Conservation (phyloP, 2,888 invertebrate genomes). For the Aproaerema taeniolella region DNA sequence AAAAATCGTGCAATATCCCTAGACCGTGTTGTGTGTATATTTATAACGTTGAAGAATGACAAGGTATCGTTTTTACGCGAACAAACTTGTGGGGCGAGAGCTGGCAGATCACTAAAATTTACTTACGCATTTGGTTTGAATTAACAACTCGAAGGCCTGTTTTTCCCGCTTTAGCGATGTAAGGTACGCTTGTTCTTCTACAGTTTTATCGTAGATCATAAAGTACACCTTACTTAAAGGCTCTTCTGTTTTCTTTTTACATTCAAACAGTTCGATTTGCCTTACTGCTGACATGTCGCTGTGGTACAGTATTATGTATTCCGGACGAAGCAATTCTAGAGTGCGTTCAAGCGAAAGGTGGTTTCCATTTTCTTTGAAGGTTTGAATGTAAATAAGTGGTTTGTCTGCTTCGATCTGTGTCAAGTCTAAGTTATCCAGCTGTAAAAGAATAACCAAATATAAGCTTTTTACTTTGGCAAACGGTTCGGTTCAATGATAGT, state of each 20-base stretch:
- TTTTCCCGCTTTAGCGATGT: slow-evolving; percentile 94
- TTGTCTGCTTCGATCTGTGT: slow-evolving; percentile 79
- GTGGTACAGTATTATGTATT: slow-evolving; percentile 93
- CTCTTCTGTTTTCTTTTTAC: slow-evolving; percentile 66
- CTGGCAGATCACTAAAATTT: too few relatives aligned
- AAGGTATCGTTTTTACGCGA: too few relatives aligned
- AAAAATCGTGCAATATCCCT: too few relatives aligned
- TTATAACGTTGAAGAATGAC: too few relatives aligned
- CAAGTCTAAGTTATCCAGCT: slow-evolving; percentile 83
- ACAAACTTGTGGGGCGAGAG: too few relatives aligned
- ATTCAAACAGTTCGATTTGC: slow-evolving; percentile 92
- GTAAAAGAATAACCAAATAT: slow-evolving; percentile 35
- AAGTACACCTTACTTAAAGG: slow-evolving; percentile 87
- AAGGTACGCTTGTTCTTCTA: slow-evolving; percentile 97
- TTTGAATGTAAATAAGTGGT: slow-evolving; percentile 86
- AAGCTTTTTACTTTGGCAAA: not conserved
- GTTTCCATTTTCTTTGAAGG: slow-evolving; percentile 85
- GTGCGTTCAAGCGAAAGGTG: slow-evolving; percentile 84
- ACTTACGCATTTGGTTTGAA: slow-evolving; percentile 92
- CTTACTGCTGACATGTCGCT: slow-evolving; percentile 91
- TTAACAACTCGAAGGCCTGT: slow-evolving; percentile 94
- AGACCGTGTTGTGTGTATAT: too few relatives aligned
- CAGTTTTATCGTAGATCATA: slow-evolving; percentile 92
- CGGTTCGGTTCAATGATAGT: not conserved
- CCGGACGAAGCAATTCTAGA: slow-evolving; percentile 83